Evolutionary conservation across 2,113 vertebrate genomes (phyloP).

Genomic region (Lophura nycthemera): DNA sequence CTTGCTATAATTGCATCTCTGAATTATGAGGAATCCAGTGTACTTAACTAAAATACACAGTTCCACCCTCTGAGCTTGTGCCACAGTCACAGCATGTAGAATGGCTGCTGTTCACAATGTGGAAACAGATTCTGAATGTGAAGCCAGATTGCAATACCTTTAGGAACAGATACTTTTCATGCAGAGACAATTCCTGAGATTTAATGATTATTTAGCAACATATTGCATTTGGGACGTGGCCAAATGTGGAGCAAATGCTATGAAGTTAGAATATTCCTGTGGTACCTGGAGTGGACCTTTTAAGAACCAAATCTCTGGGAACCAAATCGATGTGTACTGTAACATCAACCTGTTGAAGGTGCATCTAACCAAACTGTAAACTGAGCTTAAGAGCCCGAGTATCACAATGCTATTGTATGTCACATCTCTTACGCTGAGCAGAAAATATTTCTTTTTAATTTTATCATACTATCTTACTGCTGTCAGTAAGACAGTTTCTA

Average conservation of each 20-base stretch:
- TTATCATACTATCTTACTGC: neutral
- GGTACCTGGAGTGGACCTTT: neutral
- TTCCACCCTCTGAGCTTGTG: neutral
- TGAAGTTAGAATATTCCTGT: neutral
- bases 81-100: neutral
- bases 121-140: neutral
- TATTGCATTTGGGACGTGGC: neutral
- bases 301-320: neutral
- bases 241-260: neutral
- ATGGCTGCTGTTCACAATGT: neutral
- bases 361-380: neutral
- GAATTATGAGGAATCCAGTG: neutral
- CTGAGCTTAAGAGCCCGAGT: neutral
- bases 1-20: neutral
- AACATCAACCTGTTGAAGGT: neutral
- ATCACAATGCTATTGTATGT: neutral
- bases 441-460: neutral
- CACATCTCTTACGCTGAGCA: neutral
- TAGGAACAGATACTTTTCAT: neutral
- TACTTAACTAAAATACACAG: neutral
- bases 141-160: neutral
- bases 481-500: neutral
- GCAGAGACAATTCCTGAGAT: neutral
- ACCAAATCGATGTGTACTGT: neutral
- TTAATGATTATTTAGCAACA: neutral